Evolutionary conservation across 2,113 vertebrate genomes (phyloP).

Genomic region (Geothlypis trichas): DNA sequence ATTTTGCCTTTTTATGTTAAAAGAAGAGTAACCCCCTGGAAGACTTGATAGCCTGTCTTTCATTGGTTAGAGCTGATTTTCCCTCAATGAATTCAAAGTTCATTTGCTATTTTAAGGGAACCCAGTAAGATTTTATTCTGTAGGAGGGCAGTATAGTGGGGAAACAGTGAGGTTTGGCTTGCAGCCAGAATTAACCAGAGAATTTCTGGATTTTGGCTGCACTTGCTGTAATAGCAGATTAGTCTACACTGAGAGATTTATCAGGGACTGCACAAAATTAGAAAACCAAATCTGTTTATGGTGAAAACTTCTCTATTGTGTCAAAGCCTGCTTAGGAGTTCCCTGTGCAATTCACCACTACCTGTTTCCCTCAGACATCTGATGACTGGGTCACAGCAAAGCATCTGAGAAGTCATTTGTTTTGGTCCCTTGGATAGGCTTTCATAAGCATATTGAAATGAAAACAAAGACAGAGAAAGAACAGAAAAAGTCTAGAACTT

Average conservation of each 20-base stretch:
- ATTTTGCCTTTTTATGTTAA: neutral
- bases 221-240: neutral
- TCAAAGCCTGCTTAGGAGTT: neutral
- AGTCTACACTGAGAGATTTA: neutral
- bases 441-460: neutral
- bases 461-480: neutral
- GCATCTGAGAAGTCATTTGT: neutral
- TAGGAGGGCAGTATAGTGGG: neutral
- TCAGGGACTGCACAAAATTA: constrained; percentile 9
- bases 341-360: neutral
- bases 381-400: neutral
- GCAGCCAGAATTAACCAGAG: neutral
- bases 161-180: constrained; percentile 12
- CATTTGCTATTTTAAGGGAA: constrained; percentile 29
- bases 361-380: neutral
- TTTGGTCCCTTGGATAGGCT: neutral
- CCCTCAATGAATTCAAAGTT: neutral
- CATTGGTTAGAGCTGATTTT: neutral
- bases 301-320: neutral
- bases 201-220: constrained; percentile 37
- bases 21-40: neutral
- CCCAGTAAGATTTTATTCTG: neutral
- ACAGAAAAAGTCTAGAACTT: neutral
- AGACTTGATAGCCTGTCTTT: neutral
- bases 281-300: neutral